Percentiles rank a stretch among this genome's conserved stretches.
These are phyloP conservation scores for Pelusios castaneus DNA, from an alignment of 2,113 vertebrate genomes.

Conservation along the genomic window DNA sequence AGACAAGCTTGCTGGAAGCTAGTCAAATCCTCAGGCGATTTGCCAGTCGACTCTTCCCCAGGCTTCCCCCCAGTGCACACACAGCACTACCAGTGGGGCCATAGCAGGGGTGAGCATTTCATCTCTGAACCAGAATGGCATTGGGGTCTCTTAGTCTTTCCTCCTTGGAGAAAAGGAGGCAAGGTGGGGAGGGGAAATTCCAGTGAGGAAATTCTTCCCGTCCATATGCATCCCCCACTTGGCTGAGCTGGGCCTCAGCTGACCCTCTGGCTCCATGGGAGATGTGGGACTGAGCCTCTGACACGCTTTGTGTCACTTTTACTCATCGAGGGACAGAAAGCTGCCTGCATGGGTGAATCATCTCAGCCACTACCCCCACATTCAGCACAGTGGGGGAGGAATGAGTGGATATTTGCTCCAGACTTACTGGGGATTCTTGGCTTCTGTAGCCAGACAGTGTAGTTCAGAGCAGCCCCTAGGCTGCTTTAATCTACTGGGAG, in stretches of 20 bases:
- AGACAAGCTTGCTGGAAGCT: background rate
- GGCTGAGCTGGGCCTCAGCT: too few relatives aligned
- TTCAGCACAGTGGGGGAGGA: background rate
- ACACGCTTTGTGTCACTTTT: background rate
- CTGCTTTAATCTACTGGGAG: background rate
- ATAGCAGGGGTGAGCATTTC: background rate
- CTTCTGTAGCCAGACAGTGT: background rate
- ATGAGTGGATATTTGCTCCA: background rate
- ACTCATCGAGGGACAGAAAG: background rate
- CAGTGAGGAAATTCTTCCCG: background rate
- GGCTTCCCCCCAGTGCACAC: too few relatives aligned
- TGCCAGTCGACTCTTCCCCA: background rate
- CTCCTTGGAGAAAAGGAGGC: accelerated
- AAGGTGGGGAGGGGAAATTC: slow-evolving; percentile 53
- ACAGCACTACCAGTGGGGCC: background rate
- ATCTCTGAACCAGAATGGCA: background rate
- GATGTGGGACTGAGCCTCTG: background rate
- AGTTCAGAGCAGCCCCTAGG: background rate
- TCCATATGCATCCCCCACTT: too few relatives aligned
- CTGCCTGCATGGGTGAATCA: background rate
- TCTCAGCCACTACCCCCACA: too few relatives aligned
- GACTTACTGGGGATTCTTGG: background rate
- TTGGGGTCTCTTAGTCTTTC: background rate
- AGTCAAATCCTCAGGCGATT: background rate
- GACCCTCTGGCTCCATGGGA: background rate